These are phyloP conservation scores for Sceloporus tristichus DNA, from an alignment of 2,113 vertebrate species.

Conservation along the genomic window DNA sequence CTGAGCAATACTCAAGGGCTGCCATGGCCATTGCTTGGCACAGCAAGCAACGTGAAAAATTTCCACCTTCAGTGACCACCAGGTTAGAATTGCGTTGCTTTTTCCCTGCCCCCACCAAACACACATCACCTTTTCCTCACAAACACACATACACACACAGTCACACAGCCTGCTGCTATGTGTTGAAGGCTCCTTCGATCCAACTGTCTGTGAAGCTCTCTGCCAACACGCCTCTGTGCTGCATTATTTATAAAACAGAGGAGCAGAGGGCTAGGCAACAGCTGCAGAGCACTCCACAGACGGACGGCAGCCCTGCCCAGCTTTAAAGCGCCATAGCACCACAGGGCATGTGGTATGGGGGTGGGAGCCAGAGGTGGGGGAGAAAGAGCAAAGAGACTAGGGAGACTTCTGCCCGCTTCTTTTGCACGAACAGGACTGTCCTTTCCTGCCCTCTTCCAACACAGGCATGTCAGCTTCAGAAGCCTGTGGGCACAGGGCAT, in stretches of 20 bases:
- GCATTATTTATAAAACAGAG: constrained; percentile 79
- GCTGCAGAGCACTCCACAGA: constrained; percentile 62
- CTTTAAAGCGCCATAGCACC: constrained; percentile 57
- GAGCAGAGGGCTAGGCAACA: constrained; percentile 62
- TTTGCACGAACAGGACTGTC: background rate
- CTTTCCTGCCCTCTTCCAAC: constrained; percentile 14
- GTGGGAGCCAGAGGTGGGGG: background rate
- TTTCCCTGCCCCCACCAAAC: background rate
- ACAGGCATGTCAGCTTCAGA: background rate
- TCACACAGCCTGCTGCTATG: constrained; percentile 17
- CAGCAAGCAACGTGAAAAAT: background rate
- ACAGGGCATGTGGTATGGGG: constrained; percentile 52
- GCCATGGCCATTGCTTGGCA: background rate
- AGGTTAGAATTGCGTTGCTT: constrained; percentile 1
- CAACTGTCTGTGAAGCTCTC: constrained; percentile 41
- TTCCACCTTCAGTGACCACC: background rate
- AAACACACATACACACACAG: background rate
- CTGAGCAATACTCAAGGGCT: background rate
- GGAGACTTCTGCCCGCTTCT: too few species aligned
- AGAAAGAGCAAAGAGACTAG: background rate
- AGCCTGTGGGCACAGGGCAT: background rate
- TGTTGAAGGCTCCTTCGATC: constrained; percentile 49
- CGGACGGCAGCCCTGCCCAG: constrained; percentile 52
- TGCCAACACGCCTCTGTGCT: constrained; percentile 61
- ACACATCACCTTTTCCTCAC: background rate